phyloP scores from a whole-genome alignment of 2,113 vertebrate genomes.

The Physeter macrocephalus region DNA sequence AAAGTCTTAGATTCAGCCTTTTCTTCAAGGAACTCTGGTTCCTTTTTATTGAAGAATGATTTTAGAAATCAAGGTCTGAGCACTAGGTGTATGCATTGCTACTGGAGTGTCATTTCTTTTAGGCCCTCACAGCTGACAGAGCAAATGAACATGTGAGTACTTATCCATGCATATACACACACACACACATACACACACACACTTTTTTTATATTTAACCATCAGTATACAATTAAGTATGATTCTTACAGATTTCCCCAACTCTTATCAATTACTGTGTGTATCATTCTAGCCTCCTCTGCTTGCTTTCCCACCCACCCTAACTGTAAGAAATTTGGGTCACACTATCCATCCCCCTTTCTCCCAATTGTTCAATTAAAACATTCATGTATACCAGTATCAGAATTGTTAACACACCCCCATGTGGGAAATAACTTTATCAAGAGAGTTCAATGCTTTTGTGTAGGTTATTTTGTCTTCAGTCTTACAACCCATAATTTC shows the following conservation, averaged over 20 bases:
- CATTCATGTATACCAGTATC: neutral
- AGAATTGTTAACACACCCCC: neutral
- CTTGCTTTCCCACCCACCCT: neutral
- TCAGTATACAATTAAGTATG: neutral
- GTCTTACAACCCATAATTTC: neutral
- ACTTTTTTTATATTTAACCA: neutral
- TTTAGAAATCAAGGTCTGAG: neutral
- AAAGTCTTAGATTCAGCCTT: neutral
- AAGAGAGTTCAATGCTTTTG: neutral
- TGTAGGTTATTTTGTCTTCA: too few relatives aligned
- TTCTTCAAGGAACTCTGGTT: neutral
- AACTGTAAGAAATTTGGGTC: neutral
- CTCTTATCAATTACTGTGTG: neutral
- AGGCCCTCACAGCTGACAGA: neutral
- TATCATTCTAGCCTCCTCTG: neutral
- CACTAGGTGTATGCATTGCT: too few relatives aligned
- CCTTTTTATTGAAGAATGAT: neutral
- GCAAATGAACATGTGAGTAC: neutral
- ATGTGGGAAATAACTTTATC: neutral
- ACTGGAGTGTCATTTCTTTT: too few relatives aligned
- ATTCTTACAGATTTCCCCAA: neutral
- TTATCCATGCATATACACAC: neutral
- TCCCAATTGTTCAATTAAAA: neutral
- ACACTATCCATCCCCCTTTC: neutral
- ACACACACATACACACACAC: too few relatives aligned